Evolutionary conservation across 2,888 invertebrate genomes (phyloP), one percentile per base, ranked within the genome.

Genomic region (Athripsodes cinereus): DNA sequence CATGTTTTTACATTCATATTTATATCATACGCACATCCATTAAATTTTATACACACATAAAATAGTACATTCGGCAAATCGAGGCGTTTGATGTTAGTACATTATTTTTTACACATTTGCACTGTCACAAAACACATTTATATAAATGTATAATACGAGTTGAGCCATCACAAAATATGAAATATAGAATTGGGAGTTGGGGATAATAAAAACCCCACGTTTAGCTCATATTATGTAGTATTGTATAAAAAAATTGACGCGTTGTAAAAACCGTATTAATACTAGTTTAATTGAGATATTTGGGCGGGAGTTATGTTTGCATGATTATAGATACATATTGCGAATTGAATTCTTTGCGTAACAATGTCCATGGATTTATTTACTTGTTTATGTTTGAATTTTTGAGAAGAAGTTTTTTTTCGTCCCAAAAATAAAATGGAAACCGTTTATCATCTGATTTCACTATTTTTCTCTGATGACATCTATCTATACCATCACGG

Each of bases 281-380:
- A 54, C 55, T 49, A 48, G 54, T 58, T 58, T 58, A 58, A 58
- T 58, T 54, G 54, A 58, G 58, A 58, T 54, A 58, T 58, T 26
- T 26, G 26, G 26, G 26, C 26, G 26, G 3, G 26, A 26, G 26
- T 26, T 26, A 3, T 26, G 10, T 26, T 26, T 10, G 10, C 26
- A 6, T 6, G 5, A 26, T 10, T 26, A 10, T 26, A 10, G 10
- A 26, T 26, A 26, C 10, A 26, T n/a, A 26, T 58, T 35, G 48
- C 48, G 47, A 31, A 53, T 50, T 50, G 20, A 53, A 58, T 53
- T 31, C 53, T 10, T 26, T 26, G 10, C 10, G 26, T 26, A 26
- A 26, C 26, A 26, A 10, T 26, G 10, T 26, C 26, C 3, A 6
- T 26, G 10, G 26, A 26, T 26, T n/a, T n/a, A n/a, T n/a, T n/a